These are phyloP conservation scores for Acanthurus tractus DNA, from an alignment of 2,797 vertebrate genomes.

Conservation along the genomic window DNA sequence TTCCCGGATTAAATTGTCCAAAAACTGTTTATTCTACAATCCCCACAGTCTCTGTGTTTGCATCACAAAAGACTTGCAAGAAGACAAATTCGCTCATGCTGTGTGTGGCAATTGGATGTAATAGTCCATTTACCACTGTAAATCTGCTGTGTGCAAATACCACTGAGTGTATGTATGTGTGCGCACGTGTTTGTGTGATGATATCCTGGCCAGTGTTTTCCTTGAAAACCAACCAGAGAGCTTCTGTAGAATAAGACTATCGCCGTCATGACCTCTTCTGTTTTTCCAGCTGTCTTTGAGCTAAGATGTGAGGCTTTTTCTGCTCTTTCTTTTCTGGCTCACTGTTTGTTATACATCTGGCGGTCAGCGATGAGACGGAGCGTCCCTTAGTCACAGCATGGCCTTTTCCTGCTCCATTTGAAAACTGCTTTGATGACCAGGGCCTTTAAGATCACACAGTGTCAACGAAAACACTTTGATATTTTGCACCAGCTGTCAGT, in stretches of 20 bases:
- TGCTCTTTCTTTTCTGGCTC: slow-evolving; percentile 41
- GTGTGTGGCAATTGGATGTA: slow-evolving; percentile 76
- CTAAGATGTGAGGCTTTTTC: slow-evolving; percentile 70
- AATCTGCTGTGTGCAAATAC: slow-evolving; percentile 64
- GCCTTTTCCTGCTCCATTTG: slow-evolving; percentile 81
- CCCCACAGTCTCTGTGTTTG: slow-evolving; percentile 34
- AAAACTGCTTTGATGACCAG: slow-evolving; percentile 81
- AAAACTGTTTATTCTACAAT: slow-evolving; percentile 45
- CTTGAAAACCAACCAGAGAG: slow-evolving; percentile 60
- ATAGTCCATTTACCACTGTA: slow-evolving; percentile 76
- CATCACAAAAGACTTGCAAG: slow-evolving; percentile 54
- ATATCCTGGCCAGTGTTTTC: slow-evolving; percentile 67
- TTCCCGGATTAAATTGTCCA: slow-evolving; percentile 47
- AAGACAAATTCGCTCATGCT: slow-evolving; percentile 67
- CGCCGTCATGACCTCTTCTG: slow-evolving; percentile 71
- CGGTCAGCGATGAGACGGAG: slow-evolving; percentile 74
- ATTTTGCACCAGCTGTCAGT: slow-evolving; percentile 71
- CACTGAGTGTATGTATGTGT: slow-evolving; percentile 29
- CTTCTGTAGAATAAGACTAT: slow-evolving; percentile 63
- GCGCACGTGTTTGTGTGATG: slow-evolving; percentile 14
- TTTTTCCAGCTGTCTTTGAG: slow-evolving; percentile 83
- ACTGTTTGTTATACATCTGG: slow-evolving; percentile 80
- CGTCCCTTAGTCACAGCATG: slow-evolving; percentile 79
- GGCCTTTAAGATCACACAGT: slow-evolving; percentile 73
- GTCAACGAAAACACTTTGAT: slow-evolving; percentile 75